Evolutionary conservation across 1,140 invertebrate species (phyloP), one percentile per base, ranked within the genome.

Genomic region (Rhagoletis zephyria): DNA sequence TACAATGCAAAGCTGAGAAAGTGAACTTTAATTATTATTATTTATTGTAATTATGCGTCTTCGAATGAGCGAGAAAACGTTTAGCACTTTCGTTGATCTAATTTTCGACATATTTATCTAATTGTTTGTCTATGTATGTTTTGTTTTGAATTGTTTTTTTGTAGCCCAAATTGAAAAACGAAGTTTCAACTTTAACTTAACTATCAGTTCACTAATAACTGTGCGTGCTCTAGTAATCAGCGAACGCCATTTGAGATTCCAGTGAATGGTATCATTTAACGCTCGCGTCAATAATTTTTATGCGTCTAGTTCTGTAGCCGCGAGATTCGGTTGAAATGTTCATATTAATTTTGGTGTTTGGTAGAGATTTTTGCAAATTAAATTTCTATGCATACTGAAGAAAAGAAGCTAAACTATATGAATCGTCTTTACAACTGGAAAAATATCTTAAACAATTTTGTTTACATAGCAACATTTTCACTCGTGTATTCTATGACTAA

Each of bases 61-160:
- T 48, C 40, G 0, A 74, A 45, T 40, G 45, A 74, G 4, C 45
- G 10, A 74, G 12, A 74, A 14, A 42, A 4, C 16, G 16, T 12
- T 63, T 74, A 16, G 12, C 67, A 74, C 67, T 74, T 48, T 74
- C 67, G 42, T 74, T 74, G 67, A 30, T 14, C 42, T 48, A 30
- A 48, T 30, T 74, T 45, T 45, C 48, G 67, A 10, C 5, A 14
- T 10, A 56, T 14, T 67, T 6, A 40, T 2, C 10, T 42, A 10
- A 12, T 1, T 40, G 40, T 42, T 19, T 40, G 30, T 30, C n/a
- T 3, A 12, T 16, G 9, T 16, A 9, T 70, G 42, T 45, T 70
- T 12, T 2, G 65, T 42, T 45, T 70, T 65, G 30, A 30, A 30
- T 30, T 30, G 51, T 10, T 56, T 74, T 74, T 16, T 14, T 16